Evolutionary conservation across 1,140 invertebrate genomes (phyloP), one percentile per base, ranked within the genome.

Genomic region (Frieseomelitta varia): DNA sequence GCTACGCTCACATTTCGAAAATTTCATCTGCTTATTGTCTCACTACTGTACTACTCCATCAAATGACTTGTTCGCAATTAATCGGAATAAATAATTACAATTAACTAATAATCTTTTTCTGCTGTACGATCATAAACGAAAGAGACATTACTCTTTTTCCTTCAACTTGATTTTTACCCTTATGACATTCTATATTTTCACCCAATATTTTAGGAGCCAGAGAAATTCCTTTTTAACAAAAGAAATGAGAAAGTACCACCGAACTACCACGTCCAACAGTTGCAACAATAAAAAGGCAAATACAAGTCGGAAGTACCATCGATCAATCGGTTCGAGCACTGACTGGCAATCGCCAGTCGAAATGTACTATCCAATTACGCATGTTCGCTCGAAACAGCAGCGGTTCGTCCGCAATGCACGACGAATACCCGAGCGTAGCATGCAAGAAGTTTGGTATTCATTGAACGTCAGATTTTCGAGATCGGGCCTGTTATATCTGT

Each of bases 391-490:
- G 71, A 39, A 24, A 58, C 15, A 63, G 21, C 47, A 61, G 8
- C 27, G 58, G n/a, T 24, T 79, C 72, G 15, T 75, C 27, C 21
- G 47, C 39, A 17, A 55, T 81, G 71, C 79, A 65, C 56, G 72
- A 17, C 58, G 71, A n/a, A 12, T 61, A 30, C 58, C 4, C n/a
- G 27, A 19, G 58, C 24, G 30, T 75, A 30, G 71, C 51, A 81
- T 67, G 72, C 47, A 34, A 74, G 19, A 55, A 75, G 47, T 24
- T 51, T n/a, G 30, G 39, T 27, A 65, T 81, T 75, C 79, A 81
- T 75, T 67, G 53, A 80, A 69, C 79, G 47, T 55, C 75, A 68
- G 34, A 63, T 67, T 87, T 87, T 87, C 69, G 79, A 65, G 85
- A 87, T 76, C 30, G 81, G 53, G 27, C 69, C 21, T 27, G 24